Evolutionary conservation across 2,113 vertebrate species (phyloP).

Genomic region (Scomber colias): DNA sequence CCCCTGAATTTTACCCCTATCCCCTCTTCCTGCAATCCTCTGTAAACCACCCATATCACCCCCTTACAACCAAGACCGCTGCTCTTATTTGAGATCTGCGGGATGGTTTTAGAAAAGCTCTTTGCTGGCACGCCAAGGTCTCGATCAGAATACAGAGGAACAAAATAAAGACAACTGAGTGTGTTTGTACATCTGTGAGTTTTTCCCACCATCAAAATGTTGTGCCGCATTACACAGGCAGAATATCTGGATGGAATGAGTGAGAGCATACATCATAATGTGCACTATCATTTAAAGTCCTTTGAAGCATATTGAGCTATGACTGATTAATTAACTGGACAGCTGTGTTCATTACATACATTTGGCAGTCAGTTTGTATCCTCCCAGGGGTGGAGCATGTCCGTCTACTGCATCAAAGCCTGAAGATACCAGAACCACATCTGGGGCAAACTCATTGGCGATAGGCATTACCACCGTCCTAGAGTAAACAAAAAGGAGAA

Average conservation of each 20-base stretch:
- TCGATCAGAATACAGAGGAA: constrained; percentile 34
- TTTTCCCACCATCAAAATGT: not conserved
- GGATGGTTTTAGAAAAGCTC: constrained; percentile 57
- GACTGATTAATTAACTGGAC: not conserved
- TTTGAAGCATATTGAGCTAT: not conserved
- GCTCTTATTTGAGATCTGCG: constrained; percentile 62
- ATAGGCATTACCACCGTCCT: constrained; percentile 97
- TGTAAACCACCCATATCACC: constrained; percentile 60
- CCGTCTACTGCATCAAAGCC: constrained; percentile 97
- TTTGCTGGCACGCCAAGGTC: constrained; percentile 56
- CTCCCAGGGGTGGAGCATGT: constrained; percentile 93
- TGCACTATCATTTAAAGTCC: not conserved
- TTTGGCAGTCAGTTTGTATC: constrained; percentile 94
- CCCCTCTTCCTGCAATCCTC: constrained; percentile 58
- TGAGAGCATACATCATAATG: constrained; percentile 6
- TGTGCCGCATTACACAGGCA: not conserved
- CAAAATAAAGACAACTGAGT: not conserved
- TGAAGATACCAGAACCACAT: constrained; percentile 95
- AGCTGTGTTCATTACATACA: constrained; percentile 86
- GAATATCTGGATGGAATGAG: not conserved
- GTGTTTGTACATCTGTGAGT: not conserved
- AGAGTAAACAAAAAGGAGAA: constrained; percentile 14
- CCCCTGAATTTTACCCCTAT: constrained; percentile 25
- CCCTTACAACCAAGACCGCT: constrained; percentile 38
- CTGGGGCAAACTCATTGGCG: constrained; percentile 94